These are phyloP conservation scores for Noctua comes DNA, from an alignment of 2,888 invertebrate species.

Conservation along the genomic window DNA sequence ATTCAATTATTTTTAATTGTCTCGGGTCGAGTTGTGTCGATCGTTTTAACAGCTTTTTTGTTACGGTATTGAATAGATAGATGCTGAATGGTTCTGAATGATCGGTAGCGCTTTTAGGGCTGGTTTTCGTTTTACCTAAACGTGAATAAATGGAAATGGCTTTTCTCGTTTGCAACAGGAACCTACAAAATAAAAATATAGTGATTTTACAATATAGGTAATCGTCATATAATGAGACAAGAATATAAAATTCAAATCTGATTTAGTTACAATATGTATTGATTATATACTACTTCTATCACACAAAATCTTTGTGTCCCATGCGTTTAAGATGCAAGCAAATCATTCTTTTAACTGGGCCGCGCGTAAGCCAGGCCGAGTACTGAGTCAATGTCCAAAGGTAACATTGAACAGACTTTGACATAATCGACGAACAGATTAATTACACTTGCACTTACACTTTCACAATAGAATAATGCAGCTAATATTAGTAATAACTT, in stretches of 20 bases:
- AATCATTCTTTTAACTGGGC: no score
- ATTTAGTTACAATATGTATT: no score
- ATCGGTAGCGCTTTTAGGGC: not conserved
- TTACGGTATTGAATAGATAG: not conserved
- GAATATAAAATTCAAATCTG: no score
- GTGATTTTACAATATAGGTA: not conserved
- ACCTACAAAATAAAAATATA: not conserved
- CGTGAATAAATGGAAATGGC: no score
- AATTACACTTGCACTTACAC: no score
- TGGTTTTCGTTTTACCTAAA: not conserved
- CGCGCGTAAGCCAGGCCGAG: no score
- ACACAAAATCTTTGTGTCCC: no score
- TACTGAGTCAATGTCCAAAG: no score
- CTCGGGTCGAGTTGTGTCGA: slow-evolving; percentile 29
- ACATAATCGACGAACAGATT: not conserved
- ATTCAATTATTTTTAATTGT: slow-evolving; percentile 62
- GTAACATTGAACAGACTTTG: no score
- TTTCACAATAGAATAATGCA: not conserved
- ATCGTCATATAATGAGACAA: not conserved
- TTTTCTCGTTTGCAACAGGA: not conserved
- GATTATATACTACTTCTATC: no score
- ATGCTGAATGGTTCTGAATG: not conserved
- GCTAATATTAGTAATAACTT: not conserved
- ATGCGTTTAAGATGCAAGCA: no score
- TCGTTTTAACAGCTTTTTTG: slow-evolving; percentile 20